Conservation (phyloP, 2,888 invertebrate species). For the Nowickia ferox region DNA sequence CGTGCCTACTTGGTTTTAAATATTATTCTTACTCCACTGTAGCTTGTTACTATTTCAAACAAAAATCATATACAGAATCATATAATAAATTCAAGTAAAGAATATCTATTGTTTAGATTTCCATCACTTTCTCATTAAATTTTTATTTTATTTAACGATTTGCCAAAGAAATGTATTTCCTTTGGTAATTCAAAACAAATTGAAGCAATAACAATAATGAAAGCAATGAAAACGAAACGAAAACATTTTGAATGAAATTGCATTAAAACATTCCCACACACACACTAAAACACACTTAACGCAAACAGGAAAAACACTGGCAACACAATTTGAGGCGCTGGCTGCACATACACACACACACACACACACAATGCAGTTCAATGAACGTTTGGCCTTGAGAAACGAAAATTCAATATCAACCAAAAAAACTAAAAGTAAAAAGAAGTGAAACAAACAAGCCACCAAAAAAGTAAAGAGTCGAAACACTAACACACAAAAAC, state of each 20-base stretch:
- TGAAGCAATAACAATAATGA: constrained; percentile 46
- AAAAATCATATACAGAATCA: not conserved
- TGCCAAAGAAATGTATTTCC: constrained; percentile 51
- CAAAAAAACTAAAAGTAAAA: constrained; percentile 55
- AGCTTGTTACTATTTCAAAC: not conserved
- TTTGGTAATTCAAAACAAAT: constrained; percentile 57
- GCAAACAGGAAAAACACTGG: constrained; percentile 12
- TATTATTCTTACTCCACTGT: not conserved
- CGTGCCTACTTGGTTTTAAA: not conserved
- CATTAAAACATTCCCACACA: constrained; percentile 48
- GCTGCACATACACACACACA: constrained; percentile 15
- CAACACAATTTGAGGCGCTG: constrained; percentile 40
- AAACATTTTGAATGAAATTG: constrained; percentile 69
- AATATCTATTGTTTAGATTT: constrained; percentile 11
- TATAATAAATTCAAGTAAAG: not conserved
- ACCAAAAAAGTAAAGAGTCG: constrained; percentile 51
- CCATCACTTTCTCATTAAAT: constrained; percentile 11
- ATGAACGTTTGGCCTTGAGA: constrained; percentile 76
- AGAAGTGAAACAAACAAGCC: constrained; percentile 40
- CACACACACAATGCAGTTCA: constrained; percentile 65
- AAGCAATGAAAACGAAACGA: constrained; percentile 59
- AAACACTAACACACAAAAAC: constrained; percentile 65
- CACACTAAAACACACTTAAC: constrained; percentile 6
- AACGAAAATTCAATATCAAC: constrained; percentile 76
- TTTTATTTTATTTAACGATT: constrained; percentile 36